A percentile compares a stretch with the other conserved stretches of the same genome.
Conservation (phyloP, 2,797 vertebrate species). For the Picus viridis region DNA sequence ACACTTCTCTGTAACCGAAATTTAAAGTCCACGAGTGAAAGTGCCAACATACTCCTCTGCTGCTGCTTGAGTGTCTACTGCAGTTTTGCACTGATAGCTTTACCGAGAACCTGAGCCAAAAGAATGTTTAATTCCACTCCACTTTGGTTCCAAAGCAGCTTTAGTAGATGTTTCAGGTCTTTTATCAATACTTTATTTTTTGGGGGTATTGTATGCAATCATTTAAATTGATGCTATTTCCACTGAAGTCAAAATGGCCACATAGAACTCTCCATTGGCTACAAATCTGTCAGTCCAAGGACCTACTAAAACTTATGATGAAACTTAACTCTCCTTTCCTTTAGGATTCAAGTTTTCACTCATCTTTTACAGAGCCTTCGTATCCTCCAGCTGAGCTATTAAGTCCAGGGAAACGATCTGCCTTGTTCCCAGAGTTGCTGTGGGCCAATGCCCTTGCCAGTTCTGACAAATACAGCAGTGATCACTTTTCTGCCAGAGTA, state of each 20-base stretch:
- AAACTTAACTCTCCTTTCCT: background rate
- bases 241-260: background rate
- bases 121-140: background rate
- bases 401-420: background rate
- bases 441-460: background rate
- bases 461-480: background rate
- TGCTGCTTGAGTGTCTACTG: rapidly evolving
- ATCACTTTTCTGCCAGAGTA: background rate
- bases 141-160: background rate
- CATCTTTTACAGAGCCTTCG: background rate
- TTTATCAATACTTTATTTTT: background rate
- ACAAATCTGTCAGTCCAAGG: background rate
- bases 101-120: background rate
- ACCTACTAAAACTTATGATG: background rate
- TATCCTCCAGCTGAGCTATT: background rate
- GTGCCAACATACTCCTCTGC: rapidly evolving
- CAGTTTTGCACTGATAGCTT: background rate
- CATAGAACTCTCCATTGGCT: background rate
- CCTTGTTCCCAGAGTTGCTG: background rate
- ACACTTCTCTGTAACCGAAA: background rate
- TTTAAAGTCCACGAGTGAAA: background rate
- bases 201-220: background rate
- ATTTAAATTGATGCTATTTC: background rate
- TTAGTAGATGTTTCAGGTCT: background rate
- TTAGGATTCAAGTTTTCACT: background rate